These are phyloP conservation scores for Elysia chlorotica DNA, from an alignment of 1,140 invertebrate species.

Conservation along the genomic window DNA sequence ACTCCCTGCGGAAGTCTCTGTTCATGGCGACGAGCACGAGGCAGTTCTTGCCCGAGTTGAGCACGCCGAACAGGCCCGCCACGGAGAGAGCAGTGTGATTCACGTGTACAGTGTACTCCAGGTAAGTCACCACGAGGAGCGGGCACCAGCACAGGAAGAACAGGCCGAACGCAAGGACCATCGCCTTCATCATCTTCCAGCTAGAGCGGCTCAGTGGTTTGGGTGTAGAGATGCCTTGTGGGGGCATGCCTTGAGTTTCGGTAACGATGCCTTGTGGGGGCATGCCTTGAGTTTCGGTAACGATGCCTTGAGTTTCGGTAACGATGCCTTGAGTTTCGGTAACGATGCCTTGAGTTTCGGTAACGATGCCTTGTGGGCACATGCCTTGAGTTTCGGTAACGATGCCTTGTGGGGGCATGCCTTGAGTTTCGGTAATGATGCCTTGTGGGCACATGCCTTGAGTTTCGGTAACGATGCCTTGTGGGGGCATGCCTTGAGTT, in stretches of 20 bases:
- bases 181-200: background rate
- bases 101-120: slow-evolving; percentile 17
- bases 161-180: slow-evolving; percentile 6
- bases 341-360: no score
- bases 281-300: no score
- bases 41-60: slow-evolving; percentile 17
- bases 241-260: background rate
- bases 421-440: no score
- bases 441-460: no score
- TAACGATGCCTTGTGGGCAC: no score
- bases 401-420: no score
- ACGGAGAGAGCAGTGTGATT: background rate
- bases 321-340: no score
- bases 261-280: no score
- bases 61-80: background rate
- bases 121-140: background rate
- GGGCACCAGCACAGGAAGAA: slow-evolving; percentile 14
- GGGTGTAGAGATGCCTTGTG: background rate
- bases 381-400: no score
- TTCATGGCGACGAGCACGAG: slow-evolving; percentile 4
- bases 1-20: slow-evolving; percentile 9
- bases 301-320: no score
- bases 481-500: background rate
- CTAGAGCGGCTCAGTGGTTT: background rate
- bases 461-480: background rate